These are phyloP conservation scores for Drosophila ohnishii DNA, from an alignment of 1,140 invertebrate species.

Conservation along the genomic window DNA sequence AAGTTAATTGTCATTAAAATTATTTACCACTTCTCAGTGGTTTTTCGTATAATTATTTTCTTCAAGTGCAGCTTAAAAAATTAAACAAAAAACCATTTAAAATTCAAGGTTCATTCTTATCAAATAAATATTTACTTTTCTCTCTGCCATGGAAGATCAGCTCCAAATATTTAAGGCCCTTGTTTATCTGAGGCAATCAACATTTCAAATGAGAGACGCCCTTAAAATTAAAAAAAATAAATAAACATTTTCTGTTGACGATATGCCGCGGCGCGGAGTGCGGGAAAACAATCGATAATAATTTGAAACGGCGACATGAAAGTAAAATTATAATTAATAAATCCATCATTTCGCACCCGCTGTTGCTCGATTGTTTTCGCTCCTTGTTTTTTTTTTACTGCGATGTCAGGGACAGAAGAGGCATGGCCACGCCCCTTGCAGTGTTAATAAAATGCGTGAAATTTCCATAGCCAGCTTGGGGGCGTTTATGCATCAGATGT, in stretches of 20 bases:
- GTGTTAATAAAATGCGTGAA: conserved; percentile 65
- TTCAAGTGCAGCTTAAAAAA: too few species aligned
- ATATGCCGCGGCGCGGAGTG: background rate
- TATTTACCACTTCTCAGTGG: too few species aligned
- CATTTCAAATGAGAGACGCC: background rate
- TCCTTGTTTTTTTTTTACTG: conserved; percentile 8
- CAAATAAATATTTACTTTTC: too few species aligned
- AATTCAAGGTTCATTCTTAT: too few species aligned
- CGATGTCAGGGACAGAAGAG: conserved; percentile 5
- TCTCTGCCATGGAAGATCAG: background rate
- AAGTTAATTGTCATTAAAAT: too few species aligned
- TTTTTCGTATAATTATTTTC: too few species aligned
- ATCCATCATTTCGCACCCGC: conserved; percentile 50
- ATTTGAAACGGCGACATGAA: conserved; percentile 27
- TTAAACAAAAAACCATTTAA: too few species aligned
- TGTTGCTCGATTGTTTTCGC: conserved; percentile 8
- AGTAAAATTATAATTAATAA: conserved; percentile 68
- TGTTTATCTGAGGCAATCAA: background rate
- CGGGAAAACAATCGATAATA: conserved; percentile 9
- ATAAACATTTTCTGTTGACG: background rate
- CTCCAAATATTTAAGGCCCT: background rate
- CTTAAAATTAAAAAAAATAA: background rate
- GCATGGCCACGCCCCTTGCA: conserved; percentile 31
- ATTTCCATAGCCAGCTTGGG: conserved; percentile 73
- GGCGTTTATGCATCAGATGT: conserved; percentile 79